Base-by-base conservation (phyloP, 2,888 invertebrate genomes). In the Parnassius smintheus region DNA sequence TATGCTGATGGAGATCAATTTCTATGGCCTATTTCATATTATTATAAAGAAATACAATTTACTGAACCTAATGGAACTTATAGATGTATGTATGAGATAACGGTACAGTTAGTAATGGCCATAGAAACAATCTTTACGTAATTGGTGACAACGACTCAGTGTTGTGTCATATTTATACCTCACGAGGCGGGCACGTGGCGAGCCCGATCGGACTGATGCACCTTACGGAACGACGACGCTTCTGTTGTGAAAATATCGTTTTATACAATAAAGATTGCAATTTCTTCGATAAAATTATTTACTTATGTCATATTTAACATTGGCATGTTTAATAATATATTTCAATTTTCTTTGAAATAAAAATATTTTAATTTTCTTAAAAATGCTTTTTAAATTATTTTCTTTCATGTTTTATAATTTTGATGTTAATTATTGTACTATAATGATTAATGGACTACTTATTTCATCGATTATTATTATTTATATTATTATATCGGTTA, bases 181-280 rank as follows among this genome's bases (percentile, higher is more conserved):
- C 77, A 73, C 81, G 79, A 69, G 80, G 80, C 67, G 83, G 79
- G 71, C 78, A 80, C 69, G 83, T 66, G 64, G 79, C 75, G 65
- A 84, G 81, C 62, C 81, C 86, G 69, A 90, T 78, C 57, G 91
- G 91, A 82, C 89, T 91, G 81, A 91, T 78, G 81, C 89, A 89
- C 72, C 89, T 84, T 70, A 90, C 85, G 52, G 90, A 86, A 51
- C 91, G 88, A 65, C 84, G 84, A 62, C 85, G 89, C 75, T 78
- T 87, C 91, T 91, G 90, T 83, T 73, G 66, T 71, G 64, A 68
- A 72, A 73, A 73, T 66, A 68, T 66, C 58, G 64, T 62, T 56
- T 35, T 35, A 35, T 35, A 63, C 62, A 46, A 46, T 60, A 64
- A 49, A 60, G 62, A 44, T 44, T 57, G 18, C 8, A 9, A 9